phyloP scores from a whole-genome alignment of 1,140 invertebrate genomes.

The Pseudachorutes palmiensis region DNA sequence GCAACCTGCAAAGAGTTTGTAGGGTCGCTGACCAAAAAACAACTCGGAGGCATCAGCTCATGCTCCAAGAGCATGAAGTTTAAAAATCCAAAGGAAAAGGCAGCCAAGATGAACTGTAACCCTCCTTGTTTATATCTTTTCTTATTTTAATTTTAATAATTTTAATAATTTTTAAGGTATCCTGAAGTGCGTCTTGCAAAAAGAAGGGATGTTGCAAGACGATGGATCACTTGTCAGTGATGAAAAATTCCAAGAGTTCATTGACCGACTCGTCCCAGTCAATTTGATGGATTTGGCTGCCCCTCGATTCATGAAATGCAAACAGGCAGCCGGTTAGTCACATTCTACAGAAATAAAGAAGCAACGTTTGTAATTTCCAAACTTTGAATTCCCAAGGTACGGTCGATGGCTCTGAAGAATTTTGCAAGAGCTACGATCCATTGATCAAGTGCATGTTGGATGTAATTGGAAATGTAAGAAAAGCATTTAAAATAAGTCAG shows the following conservation, averaged over 20 bases:
- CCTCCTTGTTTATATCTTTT: background rate
- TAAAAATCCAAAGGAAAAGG: background rate
- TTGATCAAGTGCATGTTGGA: background rate
- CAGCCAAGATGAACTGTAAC: background rate
- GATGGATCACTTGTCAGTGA: background rate
- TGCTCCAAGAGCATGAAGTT: background rate
- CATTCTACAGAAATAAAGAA: too few relatives aligned
- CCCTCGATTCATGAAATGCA: background rate
- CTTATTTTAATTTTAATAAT: background rate
- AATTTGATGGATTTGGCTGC: background rate
- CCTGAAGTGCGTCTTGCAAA: background rate
- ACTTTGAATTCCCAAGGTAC: too few relatives aligned
- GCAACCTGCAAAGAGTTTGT: background rate
- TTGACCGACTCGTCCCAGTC: background rate
- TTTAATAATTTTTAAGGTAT: background rate
- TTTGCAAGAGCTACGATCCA: background rate
- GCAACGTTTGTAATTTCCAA: too few relatives aligned
- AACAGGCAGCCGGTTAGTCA: background rate
- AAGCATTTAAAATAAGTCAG: too few relatives aligned
- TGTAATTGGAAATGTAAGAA: background rate
- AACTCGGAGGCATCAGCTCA: background rate
- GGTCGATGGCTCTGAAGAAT: background rate
- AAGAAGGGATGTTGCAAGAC: background rate
- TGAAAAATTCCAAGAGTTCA: background rate
- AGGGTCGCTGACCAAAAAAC: background rate